Conservation (phyloP, 2,113 vertebrate species). For the Hydrolagus affinis region DNA sequence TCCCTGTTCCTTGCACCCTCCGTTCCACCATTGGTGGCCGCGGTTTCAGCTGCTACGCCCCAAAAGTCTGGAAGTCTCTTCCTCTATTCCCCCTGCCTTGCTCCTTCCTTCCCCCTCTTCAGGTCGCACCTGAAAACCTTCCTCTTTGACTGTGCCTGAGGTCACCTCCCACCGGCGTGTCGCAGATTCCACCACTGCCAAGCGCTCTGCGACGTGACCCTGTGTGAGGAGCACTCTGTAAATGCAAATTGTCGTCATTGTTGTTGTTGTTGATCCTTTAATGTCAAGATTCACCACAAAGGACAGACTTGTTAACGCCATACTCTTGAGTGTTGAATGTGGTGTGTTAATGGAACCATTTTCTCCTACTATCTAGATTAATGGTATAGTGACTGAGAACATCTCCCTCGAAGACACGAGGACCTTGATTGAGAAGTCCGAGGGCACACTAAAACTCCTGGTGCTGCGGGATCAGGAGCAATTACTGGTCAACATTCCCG, state of each 20-base stretch:
- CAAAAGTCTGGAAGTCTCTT: too few species aligned
- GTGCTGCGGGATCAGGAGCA: constrained; percentile 73
- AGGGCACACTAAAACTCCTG: constrained; percentile 73
- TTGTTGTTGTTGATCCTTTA: neutral
- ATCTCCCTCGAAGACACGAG: constrained; percentile 86
- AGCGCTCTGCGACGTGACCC: too few species aligned
- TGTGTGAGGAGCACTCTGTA: too few species aligned
- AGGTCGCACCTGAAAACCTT: too few species aligned
- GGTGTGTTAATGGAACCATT: neutral
- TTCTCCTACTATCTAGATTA: constrained; percentile 62
- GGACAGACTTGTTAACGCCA: neutral
- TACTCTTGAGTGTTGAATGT: neutral
- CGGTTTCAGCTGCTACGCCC: too few species aligned
- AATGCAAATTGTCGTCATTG: neutral
- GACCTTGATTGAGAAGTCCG: constrained; percentile 74
- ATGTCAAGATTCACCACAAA: too few species aligned
- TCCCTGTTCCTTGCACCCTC: neutral
- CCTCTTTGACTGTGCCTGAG: too few species aligned
- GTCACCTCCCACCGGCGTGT: neutral
- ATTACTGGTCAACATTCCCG: constrained; percentile 82
- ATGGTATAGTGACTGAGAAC: constrained; percentile 79
- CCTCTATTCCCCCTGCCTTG: too few species aligned
- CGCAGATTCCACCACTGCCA: too few species aligned
- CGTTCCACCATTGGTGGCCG: neutral
- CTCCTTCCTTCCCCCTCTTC: too few species aligned